A percentile compares a stretch with the other conserved stretches of the same genome.
phyloP scores from a whole-genome alignment of 2,113 vertebrate genomes.

The Maccullochella peelii region DNA sequence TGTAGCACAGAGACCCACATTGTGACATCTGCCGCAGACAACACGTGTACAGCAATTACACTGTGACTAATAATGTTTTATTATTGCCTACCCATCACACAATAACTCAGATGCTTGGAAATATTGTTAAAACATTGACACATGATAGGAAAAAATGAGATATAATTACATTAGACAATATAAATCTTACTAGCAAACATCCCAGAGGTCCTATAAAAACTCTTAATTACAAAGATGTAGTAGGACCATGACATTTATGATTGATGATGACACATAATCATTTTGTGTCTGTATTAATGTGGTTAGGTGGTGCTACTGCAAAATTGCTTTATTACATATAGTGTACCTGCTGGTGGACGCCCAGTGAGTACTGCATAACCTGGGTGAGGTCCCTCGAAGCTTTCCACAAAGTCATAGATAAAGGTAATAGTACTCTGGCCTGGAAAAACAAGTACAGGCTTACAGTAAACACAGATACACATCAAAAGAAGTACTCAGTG shows the following conservation, averaged over 20 bases:
- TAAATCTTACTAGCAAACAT: background rate
- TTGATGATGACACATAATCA: background rate
- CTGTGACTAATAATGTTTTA: no score
- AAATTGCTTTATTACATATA: background rate
- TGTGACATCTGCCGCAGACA: background rate
- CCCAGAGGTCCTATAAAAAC: background rate
- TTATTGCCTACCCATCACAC: background rate
- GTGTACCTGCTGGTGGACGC: slow-evolving; percentile 79
- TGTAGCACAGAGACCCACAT: background rate
- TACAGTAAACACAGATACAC: background rate
- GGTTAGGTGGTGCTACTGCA: no score
- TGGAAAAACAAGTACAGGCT: slow-evolving; percentile 50
- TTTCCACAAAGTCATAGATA: slow-evolving; percentile 84
- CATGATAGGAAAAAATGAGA: no score
- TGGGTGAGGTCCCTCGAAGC: slow-evolving; percentile 81
- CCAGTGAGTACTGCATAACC: slow-evolving; percentile 79
- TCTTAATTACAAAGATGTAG: background rate
- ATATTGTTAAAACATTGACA: background rate
- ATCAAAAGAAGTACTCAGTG: background rate
- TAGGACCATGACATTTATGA: background rate
- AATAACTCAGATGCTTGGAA: background rate
- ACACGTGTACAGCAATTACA: background rate
- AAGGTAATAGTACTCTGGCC: slow-evolving; percentile 82
- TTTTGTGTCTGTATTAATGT: no score
- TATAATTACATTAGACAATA: background rate